phyloP scores from a whole-genome alignment of 2,888 invertebrate species.

The Patella depressa region DNA sequence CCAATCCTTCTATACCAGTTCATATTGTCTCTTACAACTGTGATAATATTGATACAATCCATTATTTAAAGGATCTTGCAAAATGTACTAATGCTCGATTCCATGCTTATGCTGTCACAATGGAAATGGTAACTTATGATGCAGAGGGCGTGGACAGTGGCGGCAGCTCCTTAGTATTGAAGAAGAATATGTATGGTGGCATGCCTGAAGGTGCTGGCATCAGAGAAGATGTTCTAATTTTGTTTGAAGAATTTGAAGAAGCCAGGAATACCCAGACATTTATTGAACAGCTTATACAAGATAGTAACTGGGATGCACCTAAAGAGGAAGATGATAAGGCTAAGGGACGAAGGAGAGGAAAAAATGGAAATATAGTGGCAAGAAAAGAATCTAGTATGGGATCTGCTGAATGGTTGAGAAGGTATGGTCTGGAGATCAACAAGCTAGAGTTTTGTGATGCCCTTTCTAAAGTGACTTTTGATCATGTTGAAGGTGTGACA shows the following conservation, averaged over 20 bases:
- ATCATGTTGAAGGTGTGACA: slow-evolving; percentile 69
- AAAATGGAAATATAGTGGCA: slow-evolving; percentile 13
- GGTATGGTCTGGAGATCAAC: slow-evolving; percentile 65
- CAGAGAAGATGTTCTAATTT: slow-evolving; percentile 67
- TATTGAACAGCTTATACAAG: slow-evolving; percentile 58
- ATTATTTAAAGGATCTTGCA: slow-evolving; percentile 63
- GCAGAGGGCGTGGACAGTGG: slow-evolving; percentile 14
- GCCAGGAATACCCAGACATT: slow-evolving; percentile 63
- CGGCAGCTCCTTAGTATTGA: slow-evolving; percentile 44
- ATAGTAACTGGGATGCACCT: slow-evolving; percentile 14
- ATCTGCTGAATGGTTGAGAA: slow-evolving; percentile 68
- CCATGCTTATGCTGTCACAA: slow-evolving; percentile 69
- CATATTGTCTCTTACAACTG: slow-evolving; percentile 70
- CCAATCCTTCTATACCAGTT: slow-evolving; percentile 56
- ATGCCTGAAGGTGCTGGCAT: slow-evolving; percentile 69
- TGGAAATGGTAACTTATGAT: slow-evolving; percentile 70
- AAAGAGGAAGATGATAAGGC: slow-evolving; percentile 13
- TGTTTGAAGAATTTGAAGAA: slow-evolving; percentile 71
- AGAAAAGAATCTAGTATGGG: slow-evolving; percentile 68
- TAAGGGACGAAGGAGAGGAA: not conserved
- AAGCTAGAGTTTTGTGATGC: slow-evolving; percentile 68
- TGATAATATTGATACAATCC: slow-evolving; percentile 61
- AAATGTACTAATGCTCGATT: slow-evolving; percentile 65
- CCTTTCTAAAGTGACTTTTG: slow-evolving; percentile 67
- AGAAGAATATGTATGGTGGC: slow-evolving; percentile 67